Evolutionary conservation across 1,140 invertebrate genomes (phyloP), one percentile per base, ranked within the genome.

Genomic region (Chrysomallon squamiferum): DNA sequence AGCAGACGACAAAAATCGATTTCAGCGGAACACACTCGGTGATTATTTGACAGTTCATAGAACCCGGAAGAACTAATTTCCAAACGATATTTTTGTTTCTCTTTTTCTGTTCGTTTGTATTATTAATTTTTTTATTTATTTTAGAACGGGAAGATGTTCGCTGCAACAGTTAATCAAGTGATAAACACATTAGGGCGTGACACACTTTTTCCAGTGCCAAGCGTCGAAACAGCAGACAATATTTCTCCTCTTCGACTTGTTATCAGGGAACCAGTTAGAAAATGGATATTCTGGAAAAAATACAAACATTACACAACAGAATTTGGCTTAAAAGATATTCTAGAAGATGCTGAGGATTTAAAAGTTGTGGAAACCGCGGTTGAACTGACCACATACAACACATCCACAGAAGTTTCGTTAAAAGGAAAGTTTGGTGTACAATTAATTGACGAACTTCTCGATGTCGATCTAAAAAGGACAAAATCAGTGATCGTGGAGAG

Each of bases 361-460:
- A n/a, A 7, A 0, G 56, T 33, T 20, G 32, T 33, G 15, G 20
- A 38, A 38, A 33, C 27, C 20, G 15, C 20, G 13, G 38, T 25
- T 20, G 41, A 33, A 15, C 4, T 38, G 15, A 59, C 33, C 22
- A 27, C 33, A 2, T 59, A 43, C 27, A 59, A 59, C 27, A n/a
- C 33, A 25, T 35, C 22, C 13, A 41, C 58, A 3, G 25, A 59
- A 35, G n/a, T 59, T 11, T 59, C 58, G 5, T 27, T 59, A 22
- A 59, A 59, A 27, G 58, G 58, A 22, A 59, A 59, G 35, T 59
- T 59, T 43, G 58, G 58, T n/a, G 58, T 38, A 4, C 30, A 59
- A 38, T 29, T 59, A 25, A 3, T 22, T 20, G 25, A 43, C 18
- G 58, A 59, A 43, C 25, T 59, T 18, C 13, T 59, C 13, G 58